Evolutionary conservation across 1,140 invertebrate species (phyloP), one percentile per base, ranked within the genome.

Genomic region (Pogonognathellus flavescens): DNA sequence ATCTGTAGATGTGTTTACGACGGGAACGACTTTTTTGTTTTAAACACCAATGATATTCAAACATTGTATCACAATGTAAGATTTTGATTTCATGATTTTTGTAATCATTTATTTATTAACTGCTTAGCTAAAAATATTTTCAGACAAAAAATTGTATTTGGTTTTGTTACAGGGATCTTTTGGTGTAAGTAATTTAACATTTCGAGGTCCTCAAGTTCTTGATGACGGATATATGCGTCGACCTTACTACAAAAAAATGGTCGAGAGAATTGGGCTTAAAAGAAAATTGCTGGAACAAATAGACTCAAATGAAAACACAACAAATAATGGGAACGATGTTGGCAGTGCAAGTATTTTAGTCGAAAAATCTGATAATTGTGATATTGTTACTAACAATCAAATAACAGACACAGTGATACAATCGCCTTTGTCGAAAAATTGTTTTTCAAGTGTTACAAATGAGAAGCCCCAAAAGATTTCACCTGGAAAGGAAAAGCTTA

Each of bases 21-120:
- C 57, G 87, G 85, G 18, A 60, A 31, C 1, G 60, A 83, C 1
- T 88, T 86, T 76, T 84, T 80, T 10, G 87, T 88, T n/a, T 22
- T 41, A 4, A 85, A 59, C 80, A n/a, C 31, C 18, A 53, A 80
- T 25, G 88, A 89, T 55, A 88, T 89, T 18, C 70, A 62, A 9
- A 88, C 84, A 10, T 49, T 89, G 16, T 84, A 88, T 70, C 20
- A 85, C n/a, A 88, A 89, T 86, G 88, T 89, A 88, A 87, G 84
- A 72, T 13, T 70, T 84, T 41, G 84, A 72, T 13, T 70, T 84
- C 41, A 13, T 22, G 1, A 2, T 50, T 52, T 13, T 70, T 16
- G n/a, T n/a, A n/a, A n/a, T n/a, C n/a, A n/a, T n/a, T n/a, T n/a
- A n/a, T n/a, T n/a, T n/a, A n/a, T n/a, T n/a, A n/a, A n/a, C n/a